These are phyloP conservation scores for Venturia canescens DNA, from an alignment of 1,140 invertebrate species.

Conservation along the genomic window DNA sequence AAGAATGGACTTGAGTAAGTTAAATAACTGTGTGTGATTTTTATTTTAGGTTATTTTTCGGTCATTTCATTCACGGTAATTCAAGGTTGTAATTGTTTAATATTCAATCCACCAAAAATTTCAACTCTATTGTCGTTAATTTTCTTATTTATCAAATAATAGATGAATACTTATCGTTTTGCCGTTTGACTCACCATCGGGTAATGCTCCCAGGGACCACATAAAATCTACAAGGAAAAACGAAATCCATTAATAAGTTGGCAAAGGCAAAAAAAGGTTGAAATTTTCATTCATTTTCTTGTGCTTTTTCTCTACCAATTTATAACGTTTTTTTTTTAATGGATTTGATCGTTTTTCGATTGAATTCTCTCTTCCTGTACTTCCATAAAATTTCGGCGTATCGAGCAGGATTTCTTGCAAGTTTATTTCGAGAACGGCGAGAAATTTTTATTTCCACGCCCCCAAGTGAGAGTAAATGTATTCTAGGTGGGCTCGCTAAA, in stretches of 20 bases:
- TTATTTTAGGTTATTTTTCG: no score
- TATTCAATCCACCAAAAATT: no score
- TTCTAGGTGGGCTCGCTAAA: neutral
- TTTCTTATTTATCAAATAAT: no score
- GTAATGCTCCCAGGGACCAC: constrained; percentile 97
- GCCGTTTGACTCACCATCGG: constrained; percentile 89
- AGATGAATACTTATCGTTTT: neutral
- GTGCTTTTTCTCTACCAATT: constrained; percentile 9
- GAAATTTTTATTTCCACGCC: constrained; percentile 32
- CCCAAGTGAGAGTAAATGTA: constrained; percentile 34
- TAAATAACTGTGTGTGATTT: no score
- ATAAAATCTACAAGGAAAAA: constrained; percentile 96
- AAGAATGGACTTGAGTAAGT: no score
- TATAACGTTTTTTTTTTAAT: constrained; percentile 10
- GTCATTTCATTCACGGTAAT: no score
- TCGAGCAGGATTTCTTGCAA: constrained; percentile 69
- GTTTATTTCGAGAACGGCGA: constrained; percentile 53
- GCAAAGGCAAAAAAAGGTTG: constrained; percentile 17
- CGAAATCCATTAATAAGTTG: constrained; percentile 77
- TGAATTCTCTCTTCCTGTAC: constrained; percentile 21
- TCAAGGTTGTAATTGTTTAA: no score
- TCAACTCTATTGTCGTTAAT: no score
- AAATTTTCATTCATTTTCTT: constrained; percentile 25
- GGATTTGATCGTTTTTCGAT: constrained; percentile 29
- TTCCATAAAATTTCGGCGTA: constrained; percentile 27